phyloP scores from a whole-genome alignment of 1,140 invertebrate genomes.

The Tyrophagus putrescentiae region DNA sequence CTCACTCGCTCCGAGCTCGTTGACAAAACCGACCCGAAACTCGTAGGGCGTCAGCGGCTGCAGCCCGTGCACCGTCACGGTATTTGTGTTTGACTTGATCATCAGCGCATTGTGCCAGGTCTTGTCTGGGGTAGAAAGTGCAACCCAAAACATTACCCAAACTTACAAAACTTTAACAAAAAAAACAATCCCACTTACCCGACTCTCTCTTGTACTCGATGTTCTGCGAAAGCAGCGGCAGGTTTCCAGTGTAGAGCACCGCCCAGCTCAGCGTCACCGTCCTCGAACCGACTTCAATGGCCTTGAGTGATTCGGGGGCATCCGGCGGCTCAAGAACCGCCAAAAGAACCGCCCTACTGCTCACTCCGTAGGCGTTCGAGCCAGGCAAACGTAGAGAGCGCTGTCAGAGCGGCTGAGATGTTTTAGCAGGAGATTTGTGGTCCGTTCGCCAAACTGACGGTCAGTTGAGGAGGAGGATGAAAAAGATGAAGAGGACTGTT shows the following conservation, averaged over 20 bases:
- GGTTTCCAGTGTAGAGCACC: slow-evolving; percentile 28
- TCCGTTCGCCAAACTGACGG: background rate
- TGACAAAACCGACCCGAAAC: slow-evolving; percentile 78
- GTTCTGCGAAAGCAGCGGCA: slow-evolving; percentile 27
- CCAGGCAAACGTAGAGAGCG: slow-evolving; percentile 35
- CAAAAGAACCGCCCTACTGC: slow-evolving; percentile 31
- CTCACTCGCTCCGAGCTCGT: slow-evolving; percentile 76
- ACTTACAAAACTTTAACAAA: too few relatives aligned
- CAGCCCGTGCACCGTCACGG: slow-evolving; percentile 34
- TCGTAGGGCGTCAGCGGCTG: slow-evolving; percentile 81
- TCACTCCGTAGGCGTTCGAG: slow-evolving; percentile 32
- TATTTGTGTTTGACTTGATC: slow-evolving; percentile 11
- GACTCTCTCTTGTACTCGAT: slow-evolving; percentile 24
- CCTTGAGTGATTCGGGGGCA: slow-evolving; percentile 26
- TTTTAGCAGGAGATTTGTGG: slow-evolving; percentile 1
- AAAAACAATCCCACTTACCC: too few relatives aligned
- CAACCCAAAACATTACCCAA: background rate
- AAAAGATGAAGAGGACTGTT: background rate
- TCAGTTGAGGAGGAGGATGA: background rate
- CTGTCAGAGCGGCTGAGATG: slow-evolving; percentile 29
- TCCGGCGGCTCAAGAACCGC: slow-evolving; percentile 32
- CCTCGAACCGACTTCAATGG: slow-evolving; percentile 25
- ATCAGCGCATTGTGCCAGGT: slow-evolving; percentile 17
- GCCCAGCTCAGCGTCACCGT: slow-evolving; percentile 27
- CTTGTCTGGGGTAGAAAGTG: background rate